Percentiles rank a stretch among this genome's conserved stretches.
Evolutionary conservation across 2,888 invertebrate genomes (phyloP).

Genomic region (Stegophylla sp.): DNA sequence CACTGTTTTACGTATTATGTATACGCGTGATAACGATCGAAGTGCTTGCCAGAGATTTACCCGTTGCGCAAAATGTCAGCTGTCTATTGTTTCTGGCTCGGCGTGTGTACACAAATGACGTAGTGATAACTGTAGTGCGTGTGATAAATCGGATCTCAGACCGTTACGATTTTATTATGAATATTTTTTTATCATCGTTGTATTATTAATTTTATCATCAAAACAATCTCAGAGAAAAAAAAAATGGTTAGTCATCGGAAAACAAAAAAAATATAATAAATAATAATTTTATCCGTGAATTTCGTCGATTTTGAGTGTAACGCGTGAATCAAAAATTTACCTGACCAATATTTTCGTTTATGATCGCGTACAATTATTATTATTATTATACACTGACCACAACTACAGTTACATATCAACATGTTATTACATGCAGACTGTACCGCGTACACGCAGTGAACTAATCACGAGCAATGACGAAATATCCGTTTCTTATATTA

Average conservation of each 20-base stretch:
- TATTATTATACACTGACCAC: neutral
- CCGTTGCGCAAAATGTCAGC: conserved; percentile 22
- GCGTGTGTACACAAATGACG: neutral
- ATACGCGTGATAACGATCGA: conserved; percentile 1
- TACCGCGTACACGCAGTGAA: neutral
- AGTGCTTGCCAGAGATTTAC: conserved; percentile 16
- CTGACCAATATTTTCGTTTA: too few relatives aligned
- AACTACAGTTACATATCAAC: neutral
- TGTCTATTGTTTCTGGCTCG: conserved; percentile 19
- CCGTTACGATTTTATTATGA: too few relatives aligned
- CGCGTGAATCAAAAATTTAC: too few relatives aligned
- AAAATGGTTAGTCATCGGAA: too few relatives aligned
- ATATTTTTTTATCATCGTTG: too few relatives aligned
- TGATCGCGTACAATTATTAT: neutral
- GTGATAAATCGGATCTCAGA: too few relatives aligned
- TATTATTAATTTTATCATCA: too few relatives aligned
- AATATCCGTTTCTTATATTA: conserved; percentile 45
- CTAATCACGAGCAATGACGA: conserved; percentile 48
- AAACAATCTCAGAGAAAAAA: too few relatives aligned
- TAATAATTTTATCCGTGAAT: too few relatives aligned
- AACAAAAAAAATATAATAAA: too few relatives aligned
- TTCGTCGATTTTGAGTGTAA: too few relatives aligned
- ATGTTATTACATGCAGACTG: neutral
- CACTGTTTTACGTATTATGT: neutral
- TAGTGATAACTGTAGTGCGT: too few relatives aligned